These are phyloP conservation scores for Dryobotodes eremita DNA, from an alignment of 2,888 invertebrate species.

Conservation along the genomic window DNA sequence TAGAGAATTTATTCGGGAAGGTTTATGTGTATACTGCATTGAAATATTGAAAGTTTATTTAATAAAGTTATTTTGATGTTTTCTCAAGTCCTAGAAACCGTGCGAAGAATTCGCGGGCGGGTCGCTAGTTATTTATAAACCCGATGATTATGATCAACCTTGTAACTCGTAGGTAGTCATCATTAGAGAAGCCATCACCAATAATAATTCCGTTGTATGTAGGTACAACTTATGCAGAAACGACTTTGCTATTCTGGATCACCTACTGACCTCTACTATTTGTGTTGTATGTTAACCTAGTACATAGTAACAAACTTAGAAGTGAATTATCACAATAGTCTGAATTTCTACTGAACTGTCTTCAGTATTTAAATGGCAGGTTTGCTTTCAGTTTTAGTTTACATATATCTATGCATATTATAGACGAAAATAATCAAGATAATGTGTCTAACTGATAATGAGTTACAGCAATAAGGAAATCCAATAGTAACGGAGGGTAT, in stretches of 20 bases:
- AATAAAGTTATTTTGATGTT: no score
- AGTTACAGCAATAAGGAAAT: neutral
- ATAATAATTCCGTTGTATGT: neutral
- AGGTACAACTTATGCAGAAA: neutral
- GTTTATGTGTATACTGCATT: no score
- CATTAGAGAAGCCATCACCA: neutral
- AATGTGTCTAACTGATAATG: neutral
- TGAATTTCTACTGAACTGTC: neutral
- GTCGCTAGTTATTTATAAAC: neutral
- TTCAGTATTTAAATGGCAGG: no score
- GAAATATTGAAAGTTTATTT: no score
- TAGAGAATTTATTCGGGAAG: no score
- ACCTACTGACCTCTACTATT: neutral
- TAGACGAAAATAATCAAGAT: neutral
- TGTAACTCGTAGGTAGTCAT: neutral
- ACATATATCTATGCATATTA: neutral
- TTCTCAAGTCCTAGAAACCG: neutral
- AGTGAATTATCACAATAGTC: slow-evolving; percentile 8
- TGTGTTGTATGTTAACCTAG: neutral
- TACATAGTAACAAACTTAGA: slow-evolving; percentile 14
- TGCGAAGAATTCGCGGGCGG: neutral
- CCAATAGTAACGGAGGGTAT: no score
- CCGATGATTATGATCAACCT: neutral
- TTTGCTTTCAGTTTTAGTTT: neutral
- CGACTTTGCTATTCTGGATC: neutral